Conservation (phyloP, 2,797 vertebrate genomes). For the Rhinogobio ventralis region DNA sequence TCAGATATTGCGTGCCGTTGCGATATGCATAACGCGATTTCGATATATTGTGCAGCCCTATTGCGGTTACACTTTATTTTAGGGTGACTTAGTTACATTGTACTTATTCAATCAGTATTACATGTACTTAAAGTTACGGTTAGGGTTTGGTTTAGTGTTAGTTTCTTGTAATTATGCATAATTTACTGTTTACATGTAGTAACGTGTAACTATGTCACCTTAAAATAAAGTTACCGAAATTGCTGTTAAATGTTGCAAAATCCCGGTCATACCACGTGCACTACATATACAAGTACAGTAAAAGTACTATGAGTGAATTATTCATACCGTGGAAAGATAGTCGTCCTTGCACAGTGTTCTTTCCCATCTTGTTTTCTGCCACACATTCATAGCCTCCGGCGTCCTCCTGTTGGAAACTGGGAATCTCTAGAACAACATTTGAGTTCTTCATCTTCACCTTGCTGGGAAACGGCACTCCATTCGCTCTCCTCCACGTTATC, state of each 20-base stretch:
- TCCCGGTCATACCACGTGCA: background rate
- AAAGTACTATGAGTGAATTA: background rate
- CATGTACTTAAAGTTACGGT: no score
- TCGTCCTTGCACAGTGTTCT: conserved; percentile 88
- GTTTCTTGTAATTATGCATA: no score
- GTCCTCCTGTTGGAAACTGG: conserved; percentile 94
- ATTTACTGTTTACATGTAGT: no score
- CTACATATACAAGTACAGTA: background rate
- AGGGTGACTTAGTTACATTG: background rate
- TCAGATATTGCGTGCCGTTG: no score
- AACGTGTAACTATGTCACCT: no score
- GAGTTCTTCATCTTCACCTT: conserved; percentile 92
- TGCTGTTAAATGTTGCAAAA: background rate
- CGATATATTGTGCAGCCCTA: no score
- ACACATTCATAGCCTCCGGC: conserved; percentile 92
- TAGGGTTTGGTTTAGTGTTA: no score
- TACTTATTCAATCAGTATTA: background rate
- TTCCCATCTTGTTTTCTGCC: conserved; percentile 92
- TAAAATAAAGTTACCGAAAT: no score
- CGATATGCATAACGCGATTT: no score
- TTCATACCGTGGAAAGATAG: conserved; percentile 85
- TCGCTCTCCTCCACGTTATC: conserved; percentile 86
- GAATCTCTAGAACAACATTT: conserved; percentile 91
- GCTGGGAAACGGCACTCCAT: conserved; percentile 80
- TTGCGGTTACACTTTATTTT: background rate